Percentiles rank a stretch among this genome's conserved stretches.
Evolutionary conservation across 2,888 invertebrate genomes (phyloP).

Genomic region (Rapana venosa): DNA sequence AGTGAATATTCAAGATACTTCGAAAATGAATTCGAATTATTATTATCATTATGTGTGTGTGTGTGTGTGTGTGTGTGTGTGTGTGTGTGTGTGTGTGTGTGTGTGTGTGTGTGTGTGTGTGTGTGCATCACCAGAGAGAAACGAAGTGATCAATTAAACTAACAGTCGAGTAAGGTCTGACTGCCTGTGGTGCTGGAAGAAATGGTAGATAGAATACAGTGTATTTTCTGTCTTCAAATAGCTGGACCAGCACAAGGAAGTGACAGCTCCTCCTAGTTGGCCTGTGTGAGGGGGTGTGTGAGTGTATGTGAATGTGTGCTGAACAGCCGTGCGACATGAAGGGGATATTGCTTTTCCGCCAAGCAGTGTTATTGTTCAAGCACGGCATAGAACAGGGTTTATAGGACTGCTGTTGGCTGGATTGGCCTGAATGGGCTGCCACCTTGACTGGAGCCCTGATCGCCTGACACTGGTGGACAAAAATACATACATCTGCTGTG

Average conservation of each 20-base stretch:
- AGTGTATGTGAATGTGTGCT: not conserved
- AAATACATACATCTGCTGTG: not conserved
- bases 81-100: not conserved
- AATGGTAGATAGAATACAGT: not conserved
- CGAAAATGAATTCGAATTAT: too few species aligned
- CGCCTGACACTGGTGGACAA: not conserved
- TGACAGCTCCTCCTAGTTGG: not conserved
- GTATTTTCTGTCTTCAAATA: not conserved
- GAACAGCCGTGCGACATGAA: not conserved
- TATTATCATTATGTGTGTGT: not conserved
- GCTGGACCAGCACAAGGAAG: not conserved
- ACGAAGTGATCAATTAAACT: not conserved
- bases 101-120: conserved; percentile 5
- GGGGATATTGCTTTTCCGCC: too few species aligned
- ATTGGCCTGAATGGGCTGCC: not conserved
- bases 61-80: not conserved
- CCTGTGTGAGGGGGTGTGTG: not conserved
- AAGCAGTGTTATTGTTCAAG: too few species aligned
- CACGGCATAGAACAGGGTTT: not conserved
- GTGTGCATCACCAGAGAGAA: not conserved
- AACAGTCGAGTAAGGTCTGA: not conserved
- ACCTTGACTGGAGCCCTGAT: not conserved
- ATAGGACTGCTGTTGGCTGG: not conserved
- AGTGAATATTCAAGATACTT: too few species aligned
- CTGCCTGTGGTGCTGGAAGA: not conserved